Conservation (phyloP, 2,888 invertebrate species). For the Scaptomyza parva region DNA sequence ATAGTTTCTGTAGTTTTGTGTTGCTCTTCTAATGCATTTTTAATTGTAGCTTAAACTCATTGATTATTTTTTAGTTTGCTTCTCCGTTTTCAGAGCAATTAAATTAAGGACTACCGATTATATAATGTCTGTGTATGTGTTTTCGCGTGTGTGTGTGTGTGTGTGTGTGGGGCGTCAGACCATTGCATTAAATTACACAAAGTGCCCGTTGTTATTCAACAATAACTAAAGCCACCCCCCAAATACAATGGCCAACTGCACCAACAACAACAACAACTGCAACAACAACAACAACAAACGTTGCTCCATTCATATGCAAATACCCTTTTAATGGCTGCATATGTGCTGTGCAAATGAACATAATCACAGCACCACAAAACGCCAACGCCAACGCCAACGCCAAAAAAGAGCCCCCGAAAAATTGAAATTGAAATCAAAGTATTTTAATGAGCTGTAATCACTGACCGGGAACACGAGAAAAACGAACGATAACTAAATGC, state of each 20-base stretch:
- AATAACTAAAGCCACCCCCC: constrained; percentile 6
- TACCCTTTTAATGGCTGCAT: not conserved
- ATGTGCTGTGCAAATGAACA: constrained; percentile 4
- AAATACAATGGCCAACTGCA: not conserved
- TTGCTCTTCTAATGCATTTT: not conserved
- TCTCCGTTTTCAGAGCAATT: constrained; percentile 4
- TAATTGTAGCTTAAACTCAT: not conserved
- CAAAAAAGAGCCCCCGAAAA: not conserved
- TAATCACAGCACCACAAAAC: constrained; percentile 1
- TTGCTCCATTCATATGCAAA: constrained; percentile 4
- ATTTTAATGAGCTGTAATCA: constrained; percentile 18
- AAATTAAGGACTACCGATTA: constrained; percentile 28
- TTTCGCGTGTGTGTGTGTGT: not conserved
- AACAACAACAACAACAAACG: not conserved
- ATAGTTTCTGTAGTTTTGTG: not conserved
- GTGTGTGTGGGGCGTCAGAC: constrained; percentile 9
- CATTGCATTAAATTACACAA: constrained; percentile 50
- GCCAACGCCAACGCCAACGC: too few species aligned
- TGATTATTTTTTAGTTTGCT: not conserved
- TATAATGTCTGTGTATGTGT: constrained; percentile 4
- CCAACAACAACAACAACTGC: not conserved
- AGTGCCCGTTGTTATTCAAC: constrained; percentile 22
- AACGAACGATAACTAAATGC: not conserved
- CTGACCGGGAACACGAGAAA: constrained; percentile 2
- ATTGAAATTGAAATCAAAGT: constrained; percentile 6